Evolutionary conservation across 2,888 invertebrate species (phyloP).

Genomic region (Panzeria rudis): DNA sequence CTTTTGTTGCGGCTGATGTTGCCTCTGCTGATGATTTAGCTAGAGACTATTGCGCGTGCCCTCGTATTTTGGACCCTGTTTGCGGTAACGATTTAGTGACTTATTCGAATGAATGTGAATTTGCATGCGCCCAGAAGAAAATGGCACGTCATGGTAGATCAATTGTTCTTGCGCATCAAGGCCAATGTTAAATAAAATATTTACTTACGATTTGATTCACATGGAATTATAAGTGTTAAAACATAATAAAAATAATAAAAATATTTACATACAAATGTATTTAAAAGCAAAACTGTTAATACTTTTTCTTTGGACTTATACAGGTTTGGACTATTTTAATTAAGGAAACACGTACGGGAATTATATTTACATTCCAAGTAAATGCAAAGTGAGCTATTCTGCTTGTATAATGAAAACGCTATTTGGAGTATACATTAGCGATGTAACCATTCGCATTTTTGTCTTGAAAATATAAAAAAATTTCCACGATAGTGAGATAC

Average conservation of each 20-base stretch:
- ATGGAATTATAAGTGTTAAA: neutral
- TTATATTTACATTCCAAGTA: too few relatives aligned
- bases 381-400: too few relatives aligned
- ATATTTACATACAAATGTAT: neutral
- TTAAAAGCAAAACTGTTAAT: constrained; percentile 11
- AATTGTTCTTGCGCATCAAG: constrained; percentile 67
- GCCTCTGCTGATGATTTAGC: constrained; percentile 14
- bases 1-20: constrained; percentile 56
- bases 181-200: constrained; percentile 69
- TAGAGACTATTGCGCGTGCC: constrained; percentile 71
- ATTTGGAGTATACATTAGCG: too few relatives aligned
- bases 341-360: too few relatives aligned
- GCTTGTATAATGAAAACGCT: too few relatives aligned
- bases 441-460: too few relatives aligned
- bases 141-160: constrained; percentile 68
- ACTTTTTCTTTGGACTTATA: neutral
- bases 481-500: too few relatives aligned
- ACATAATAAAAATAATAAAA: neutral
- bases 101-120: constrained; percentile 77
- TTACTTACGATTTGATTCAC: neutral
- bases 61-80: constrained; percentile 74
- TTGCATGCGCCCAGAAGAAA: constrained; percentile 74
- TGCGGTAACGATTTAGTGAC: constrained; percentile 75
- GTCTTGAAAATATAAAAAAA: too few relatives aligned
- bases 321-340: too few relatives aligned